Base-by-base conservation (phyloP, 2,797 vertebrate genomes). In the Clarias platycephalus region DNA sequence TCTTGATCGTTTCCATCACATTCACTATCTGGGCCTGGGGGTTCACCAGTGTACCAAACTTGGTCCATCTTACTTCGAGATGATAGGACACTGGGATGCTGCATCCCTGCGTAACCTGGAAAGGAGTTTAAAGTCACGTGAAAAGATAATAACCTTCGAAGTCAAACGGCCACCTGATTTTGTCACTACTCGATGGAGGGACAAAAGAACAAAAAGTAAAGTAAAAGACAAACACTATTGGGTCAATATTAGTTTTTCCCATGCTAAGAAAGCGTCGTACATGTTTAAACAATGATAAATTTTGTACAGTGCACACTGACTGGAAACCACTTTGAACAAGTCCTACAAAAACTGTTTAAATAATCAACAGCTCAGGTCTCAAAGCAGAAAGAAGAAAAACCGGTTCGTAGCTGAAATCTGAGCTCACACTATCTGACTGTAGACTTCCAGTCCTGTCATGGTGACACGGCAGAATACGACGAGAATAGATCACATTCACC, bases 21-120 rank as follows among this genome's bases (percentile, higher is more conserved):
- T 93, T 96, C 26, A 97, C 94, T 57, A 99, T 96, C 90, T 93
- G 95, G 89, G 96, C 94, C 82, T 99, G 98, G 18, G 97, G 95
- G 88, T 99, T 99, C 87, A 95, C 75, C 83, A 98, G 83, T 83
- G 96, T 95, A 76, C 98, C 97, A 0, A 96, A 97, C 75, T 96
- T 97, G 49, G 97, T 98, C 98, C 98, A 99, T 88, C 92, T 92
- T 82, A 98, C 93, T 91, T 97, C 94, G 64, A 98, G 89, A 84
- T 94, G 94, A 87, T 96, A 91, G 0, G 96, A 95, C 75, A 97
- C 85, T 0, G 97, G 97, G 79, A 99, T 93, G 86, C 93, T 96
- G 93, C 98, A 99, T 1, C 89, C 90, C 93, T 90, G 90, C 0
- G 71, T 28, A 18, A 88, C 89, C 95, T 95, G 67, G 12, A 80